These are phyloP conservation scores for Embidobia sp. DNA, from an alignment of 2,888 invertebrate species.

Conservation along the genomic window DNA sequence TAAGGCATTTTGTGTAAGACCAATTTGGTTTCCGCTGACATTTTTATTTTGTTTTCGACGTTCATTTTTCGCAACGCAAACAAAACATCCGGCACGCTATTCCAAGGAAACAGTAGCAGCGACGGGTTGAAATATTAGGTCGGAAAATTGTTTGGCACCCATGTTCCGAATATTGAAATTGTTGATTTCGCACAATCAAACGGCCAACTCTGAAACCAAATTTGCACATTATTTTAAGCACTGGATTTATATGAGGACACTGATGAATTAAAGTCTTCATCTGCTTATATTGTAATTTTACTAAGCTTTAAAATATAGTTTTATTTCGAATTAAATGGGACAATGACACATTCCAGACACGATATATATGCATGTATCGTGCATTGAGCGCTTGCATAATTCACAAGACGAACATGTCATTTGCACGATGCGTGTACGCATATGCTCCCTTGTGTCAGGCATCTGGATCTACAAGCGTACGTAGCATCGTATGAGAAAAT, in stretches of 20 bases:
- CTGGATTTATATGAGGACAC: neutral
- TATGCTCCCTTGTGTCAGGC: slow-evolving; percentile 51
- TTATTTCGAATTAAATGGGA: slow-evolving; percentile 25
- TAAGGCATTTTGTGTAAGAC: slow-evolving; percentile 19
- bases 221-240: slow-evolving; percentile 1
- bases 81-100: slow-evolving; percentile 10
- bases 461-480: slow-evolving; percentile 48
- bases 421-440: slow-evolving; percentile 61
- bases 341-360: slow-evolving; percentile 25
- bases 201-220: neutral
- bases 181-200: slow-evolving; percentile 2
- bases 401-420: slow-evolving; percentile 59
- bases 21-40: slow-evolving; percentile 25
- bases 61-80: slow-evolving; percentile 25
- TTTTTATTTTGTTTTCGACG: slow-evolving; percentile 28
- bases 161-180: slow-evolving; percentile 28
- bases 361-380: slow-evolving; percentile 44
- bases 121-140: slow-evolving; percentile 39
- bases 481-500: slow-evolving; percentile 52
- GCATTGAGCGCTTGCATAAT: slow-evolving; percentile 61
- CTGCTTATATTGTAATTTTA: neutral
- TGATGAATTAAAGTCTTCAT: slow-evolving; percentile 1
- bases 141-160: slow-evolving; percentile 31
- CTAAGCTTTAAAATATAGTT: slow-evolving; percentile 9
- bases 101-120: slow-evolving; percentile 4